Evolutionary conservation across 2,888 invertebrate genomes (phyloP), one percentile per base, ranked within the genome.

Genomic region (Dynastes tityus): DNA sequence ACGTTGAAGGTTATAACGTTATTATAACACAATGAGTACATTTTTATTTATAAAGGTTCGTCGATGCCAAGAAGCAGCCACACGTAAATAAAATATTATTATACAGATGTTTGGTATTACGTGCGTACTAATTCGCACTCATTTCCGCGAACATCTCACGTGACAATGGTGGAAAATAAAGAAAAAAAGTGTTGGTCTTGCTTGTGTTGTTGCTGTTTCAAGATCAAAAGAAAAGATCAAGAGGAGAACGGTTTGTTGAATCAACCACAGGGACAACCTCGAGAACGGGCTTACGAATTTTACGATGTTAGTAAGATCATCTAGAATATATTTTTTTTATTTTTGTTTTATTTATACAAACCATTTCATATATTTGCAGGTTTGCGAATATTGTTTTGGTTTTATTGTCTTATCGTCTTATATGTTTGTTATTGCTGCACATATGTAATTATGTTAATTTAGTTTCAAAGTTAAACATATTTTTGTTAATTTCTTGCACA

Each of bases 181-280:
- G 32, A 67, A 5, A 68, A 74, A 45, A 61, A 45, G 40, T 68
- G 68, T 68, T 74, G 73, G 45, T 55, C 73, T 27, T 74, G 73
- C 61, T 74, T 37, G 13, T 61, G 73, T 63, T 74, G 61, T 16
- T 61, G 73, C 22, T 74, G 73, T 29, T 74, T 74, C 73, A 74
- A 74, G 45, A 74, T 16, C 13, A 61, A 61, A 40, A 74, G 27
- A 45, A 74, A 45, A 29, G 61, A 22, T 1, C 40, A 51, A 5
- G 68, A 51, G 2, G 51, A 3, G 0, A 55, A 61, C 13, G 45
- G 61, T 8, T 22, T 45, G 40, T 5, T 61, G 22, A 9, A 49
- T 11, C 9, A 22, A 13, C 0, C 29, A 63, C 9, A 63, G 27
- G 68, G 11, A 11, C 45, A 74, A 61, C 61, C 1, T 45, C 73